These are phyloP conservation scores for Macropis europaea DNA, from an alignment of 2,888 invertebrate genomes.

Conservation along the genomic window DNA sequence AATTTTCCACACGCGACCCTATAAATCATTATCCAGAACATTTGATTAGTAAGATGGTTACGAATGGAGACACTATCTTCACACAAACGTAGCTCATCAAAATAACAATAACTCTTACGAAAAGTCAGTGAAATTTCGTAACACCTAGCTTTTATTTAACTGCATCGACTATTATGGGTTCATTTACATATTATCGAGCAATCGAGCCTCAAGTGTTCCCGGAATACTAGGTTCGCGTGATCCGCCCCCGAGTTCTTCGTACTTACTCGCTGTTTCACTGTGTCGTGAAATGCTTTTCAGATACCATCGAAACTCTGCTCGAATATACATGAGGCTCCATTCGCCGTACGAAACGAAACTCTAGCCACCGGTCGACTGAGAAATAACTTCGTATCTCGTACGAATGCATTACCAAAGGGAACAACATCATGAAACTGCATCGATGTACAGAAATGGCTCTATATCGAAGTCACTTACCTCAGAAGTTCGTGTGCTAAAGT, in stretches of 20 bases:
- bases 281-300: conserved; percentile 21
- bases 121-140: neutral
- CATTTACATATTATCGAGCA: conserved; percentile 37
- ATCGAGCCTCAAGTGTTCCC: conserved; percentile 18
- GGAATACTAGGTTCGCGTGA: conserved; percentile 23
- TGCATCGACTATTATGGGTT: neutral
- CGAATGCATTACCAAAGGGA: neutral
- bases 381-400: neutral
- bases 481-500: too few species aligned
- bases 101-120: neutral
- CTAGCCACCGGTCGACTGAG: too few species aligned
- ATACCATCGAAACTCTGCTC: conserved; percentile 10
- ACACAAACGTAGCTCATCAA: too few species aligned
- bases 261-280: conserved; percentile 5
- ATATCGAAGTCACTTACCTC: neutral
- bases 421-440: neutral
- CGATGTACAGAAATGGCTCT: neutral
- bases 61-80: too few species aligned
- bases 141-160: neutral
- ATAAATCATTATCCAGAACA: too few species aligned
- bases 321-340: neutral
- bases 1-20: too few species aligned
- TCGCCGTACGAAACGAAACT: neutral
- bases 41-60: too few species aligned
- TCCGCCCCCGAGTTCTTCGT: neutral